A percentile compares a stretch with the other conserved stretches of the same genome.
phyloP scores from a whole-genome alignment of 2,888 invertebrate species.

The Lucinisca nassula region DNA sequence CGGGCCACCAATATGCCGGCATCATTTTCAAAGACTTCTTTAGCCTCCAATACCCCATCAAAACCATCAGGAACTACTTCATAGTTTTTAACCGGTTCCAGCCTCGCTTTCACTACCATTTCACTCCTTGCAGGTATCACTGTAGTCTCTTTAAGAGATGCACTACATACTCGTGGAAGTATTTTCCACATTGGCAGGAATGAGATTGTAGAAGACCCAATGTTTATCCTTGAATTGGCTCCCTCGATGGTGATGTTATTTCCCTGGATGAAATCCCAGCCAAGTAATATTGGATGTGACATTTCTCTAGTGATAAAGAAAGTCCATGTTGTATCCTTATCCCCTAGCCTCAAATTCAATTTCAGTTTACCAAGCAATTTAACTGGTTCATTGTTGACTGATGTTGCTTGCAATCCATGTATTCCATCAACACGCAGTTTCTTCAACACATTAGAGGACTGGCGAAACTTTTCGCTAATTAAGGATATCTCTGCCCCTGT shows the following conservation, averaged over 20 bases:
- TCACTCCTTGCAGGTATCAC: neutral
- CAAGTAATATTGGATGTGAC: neutral
- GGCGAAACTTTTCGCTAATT: neutral
- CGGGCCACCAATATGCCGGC: neutral
- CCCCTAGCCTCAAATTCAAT: neutral
- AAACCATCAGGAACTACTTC: neutral
- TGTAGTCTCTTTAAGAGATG: neutral
- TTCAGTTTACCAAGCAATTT: neutral
- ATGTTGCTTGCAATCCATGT: neutral
- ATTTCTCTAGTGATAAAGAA: neutral
- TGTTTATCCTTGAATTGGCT: neutral
- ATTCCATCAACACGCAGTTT: neutral
- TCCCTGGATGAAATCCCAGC: conserved; percentile 1
- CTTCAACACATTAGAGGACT: neutral
- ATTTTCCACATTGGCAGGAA: neutral
- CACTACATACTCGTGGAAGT: neutral
- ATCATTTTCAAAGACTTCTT: neutral
- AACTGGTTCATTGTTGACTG: neutral
- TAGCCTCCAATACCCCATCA: neutral
- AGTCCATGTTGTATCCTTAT: neutral
- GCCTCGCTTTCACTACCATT: neutral
- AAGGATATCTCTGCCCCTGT: neutral
- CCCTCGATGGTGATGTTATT: neutral
- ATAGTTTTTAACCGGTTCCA: neutral
- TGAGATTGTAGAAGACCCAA: neutral